Base-by-base conservation (phyloP, 1,140 invertebrate genomes). In the Euwallacea fornicatus region DNA sequence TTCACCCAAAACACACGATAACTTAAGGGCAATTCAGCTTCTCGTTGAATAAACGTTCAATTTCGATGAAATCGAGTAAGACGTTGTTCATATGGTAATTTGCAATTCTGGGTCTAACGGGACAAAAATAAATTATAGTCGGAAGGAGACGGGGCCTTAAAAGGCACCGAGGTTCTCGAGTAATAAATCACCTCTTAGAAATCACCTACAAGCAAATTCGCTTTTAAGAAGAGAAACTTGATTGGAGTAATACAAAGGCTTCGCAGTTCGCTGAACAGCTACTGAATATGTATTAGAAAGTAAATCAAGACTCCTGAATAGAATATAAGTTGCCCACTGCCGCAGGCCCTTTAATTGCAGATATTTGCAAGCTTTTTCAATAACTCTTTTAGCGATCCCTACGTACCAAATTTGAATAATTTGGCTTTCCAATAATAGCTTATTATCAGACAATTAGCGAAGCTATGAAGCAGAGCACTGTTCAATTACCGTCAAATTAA, bases 201-300 rank as follows among this genome's bases (percentile, higher is more conserved):
- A 75, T 75, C 75, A 76, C 74, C 75, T 75, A 75, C 74, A 76
- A 76, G 72, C 76, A 75, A 76, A 76, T 76, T 75, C 71, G 74
- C 76, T 76, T 76, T 73, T 75, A 76, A 75, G 70, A 74, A 68
- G 73, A 75, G 61, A 62, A 60, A 61, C 70, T 71, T 61, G 64
- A 64, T 73, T 55, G 69, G 56, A 71, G 72, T 73, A 76, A 76
- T 66, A 76, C 72, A 76, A 75, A 76, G 72, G 65, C 41, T 73
- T 71, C 53, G 73, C 69, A 59, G 63, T 69, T 58, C 21, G 53
- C 62, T 63, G 69, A 69, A 63, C 67, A 71, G 61, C 76, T 76
- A 70, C 73, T 78, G 77, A 78, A 78, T 78, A 78, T 78, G 77
- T 75, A 78, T 77, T 67, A 76, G 74, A 76, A 74, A 73, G 76